Evolutionary conservation across 2,888 invertebrate species (phyloP).

Genomic region (Mimas tiliae): DNA sequence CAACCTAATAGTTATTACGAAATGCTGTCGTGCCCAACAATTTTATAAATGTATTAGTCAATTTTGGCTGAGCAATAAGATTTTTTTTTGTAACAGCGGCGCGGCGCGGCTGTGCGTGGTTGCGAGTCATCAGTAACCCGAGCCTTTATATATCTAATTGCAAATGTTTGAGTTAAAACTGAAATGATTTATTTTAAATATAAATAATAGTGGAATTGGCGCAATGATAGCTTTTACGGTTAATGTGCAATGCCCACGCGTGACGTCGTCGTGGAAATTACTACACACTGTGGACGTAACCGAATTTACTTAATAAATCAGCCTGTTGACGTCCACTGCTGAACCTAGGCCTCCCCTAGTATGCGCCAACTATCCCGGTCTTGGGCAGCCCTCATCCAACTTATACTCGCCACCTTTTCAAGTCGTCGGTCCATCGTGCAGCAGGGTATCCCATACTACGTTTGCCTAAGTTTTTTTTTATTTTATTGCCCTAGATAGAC

Average conservation of each 20-base stretch:
- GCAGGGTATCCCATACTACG: too few species aligned
- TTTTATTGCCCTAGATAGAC: too few species aligned
- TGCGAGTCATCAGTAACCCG: constrained; percentile 49
- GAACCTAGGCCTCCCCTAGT: too few species aligned
- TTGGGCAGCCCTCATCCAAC: too few species aligned
- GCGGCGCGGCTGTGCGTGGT: background rate
- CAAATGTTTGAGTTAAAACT: constrained; percentile 49
- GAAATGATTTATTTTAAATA: constrained; percentile 68
- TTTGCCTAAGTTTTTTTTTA: too few species aligned
- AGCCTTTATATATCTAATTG: constrained; percentile 61
- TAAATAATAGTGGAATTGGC: constrained; percentile 59
- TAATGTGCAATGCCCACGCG: constrained; percentile 44
- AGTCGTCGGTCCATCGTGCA: too few species aligned
- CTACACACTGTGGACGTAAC: constrained; percentile 6
- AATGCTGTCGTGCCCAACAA: background rate
- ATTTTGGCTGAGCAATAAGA: too few species aligned
- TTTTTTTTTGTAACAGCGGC: background rate
- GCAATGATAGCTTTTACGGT: constrained; percentile 64
- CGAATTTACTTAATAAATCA: too few species aligned
- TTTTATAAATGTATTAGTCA: background rate
- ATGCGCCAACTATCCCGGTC: too few species aligned
- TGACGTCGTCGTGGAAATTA: constrained; percentile 29
- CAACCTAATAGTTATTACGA: too few species aligned
- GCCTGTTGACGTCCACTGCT: too few species aligned
- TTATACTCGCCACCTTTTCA: too few species aligned